Conservation (phyloP, 2,797 vertebrate species). For the Lagorchestes hirsutus region DNA sequence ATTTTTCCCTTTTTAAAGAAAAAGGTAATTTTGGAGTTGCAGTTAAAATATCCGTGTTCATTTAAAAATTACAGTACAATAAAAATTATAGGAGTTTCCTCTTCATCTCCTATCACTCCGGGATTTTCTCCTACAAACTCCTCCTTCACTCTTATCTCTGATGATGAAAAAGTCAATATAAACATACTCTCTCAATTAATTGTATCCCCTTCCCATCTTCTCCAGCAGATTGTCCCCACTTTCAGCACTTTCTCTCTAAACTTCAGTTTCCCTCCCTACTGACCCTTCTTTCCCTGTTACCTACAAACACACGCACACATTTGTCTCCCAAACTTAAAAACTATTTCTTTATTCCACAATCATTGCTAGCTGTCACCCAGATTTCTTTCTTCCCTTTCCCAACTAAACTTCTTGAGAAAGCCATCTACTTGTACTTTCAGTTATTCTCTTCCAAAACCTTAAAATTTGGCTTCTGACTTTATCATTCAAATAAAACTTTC, state of each 20-base stretch:
- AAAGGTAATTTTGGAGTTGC: background rate
- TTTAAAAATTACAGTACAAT: background rate
- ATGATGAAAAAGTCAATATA: background rate
- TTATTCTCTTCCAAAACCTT: background rate
- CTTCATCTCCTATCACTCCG: background rate
- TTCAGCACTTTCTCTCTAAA: background rate
- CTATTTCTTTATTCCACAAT: background rate
- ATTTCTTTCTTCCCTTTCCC: background rate
- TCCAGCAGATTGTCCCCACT: background rate
- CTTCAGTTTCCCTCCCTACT: background rate
- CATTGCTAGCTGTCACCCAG: background rate
- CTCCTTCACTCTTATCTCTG: background rate
- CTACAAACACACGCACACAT: background rate
- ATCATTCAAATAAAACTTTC: background rate
- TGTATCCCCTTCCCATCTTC: background rate
- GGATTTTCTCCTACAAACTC: background rate
- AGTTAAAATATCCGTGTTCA: background rate
- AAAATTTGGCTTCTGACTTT: background rate
- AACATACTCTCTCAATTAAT: background rate
- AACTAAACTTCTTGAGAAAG: too few relatives aligned
- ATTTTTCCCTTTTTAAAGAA: background rate
- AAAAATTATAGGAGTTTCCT: background rate
- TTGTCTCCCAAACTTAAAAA: background rate
- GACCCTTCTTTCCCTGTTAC: background rate
- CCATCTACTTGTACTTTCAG: background rate